A percentile compares a stretch with the other conserved stretches of the same genome.
Conservation (phyloP, 2,797 vertebrate genomes). For the Gambelia wislizenii region DNA sequence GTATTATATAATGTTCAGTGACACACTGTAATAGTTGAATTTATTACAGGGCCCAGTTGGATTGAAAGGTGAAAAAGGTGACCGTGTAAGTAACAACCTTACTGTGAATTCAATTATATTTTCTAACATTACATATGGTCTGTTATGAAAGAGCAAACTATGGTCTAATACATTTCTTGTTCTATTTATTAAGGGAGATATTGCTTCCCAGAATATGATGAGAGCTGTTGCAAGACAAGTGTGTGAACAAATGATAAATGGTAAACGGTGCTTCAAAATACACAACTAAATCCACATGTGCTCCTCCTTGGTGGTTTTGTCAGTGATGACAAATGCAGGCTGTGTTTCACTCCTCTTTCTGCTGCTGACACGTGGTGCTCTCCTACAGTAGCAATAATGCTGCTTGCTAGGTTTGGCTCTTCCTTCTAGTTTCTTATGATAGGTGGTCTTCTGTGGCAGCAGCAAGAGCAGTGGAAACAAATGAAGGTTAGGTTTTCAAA, state of each 20-base stretch:
- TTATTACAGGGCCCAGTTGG: constrained; percentile 87
- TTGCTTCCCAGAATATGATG: constrained; percentile 98
- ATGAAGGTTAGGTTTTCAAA: not conserved
- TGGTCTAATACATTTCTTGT: constrained; percentile 54
- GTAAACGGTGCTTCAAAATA: constrained; percentile 75
- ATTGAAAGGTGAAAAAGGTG: constrained; percentile 94
- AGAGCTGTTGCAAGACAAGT: constrained; percentile 96
- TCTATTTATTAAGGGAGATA: constrained; percentile 87
- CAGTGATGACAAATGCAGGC: not conserved
- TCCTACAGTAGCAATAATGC: not conserved
- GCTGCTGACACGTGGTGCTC: not conserved
- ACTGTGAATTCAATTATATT: constrained; percentile 20
- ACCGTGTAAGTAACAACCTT: constrained; percentile 88
- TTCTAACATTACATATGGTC: constrained; percentile 28
- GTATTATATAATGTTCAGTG: not conserved
- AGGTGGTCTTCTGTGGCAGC: not conserved
- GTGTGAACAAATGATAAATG: constrained; percentile 92
- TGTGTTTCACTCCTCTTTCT: not conserved
- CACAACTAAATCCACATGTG: constrained; percentile 1
- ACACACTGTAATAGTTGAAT: constrained; percentile 51
- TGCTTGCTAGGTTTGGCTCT: not conserved
- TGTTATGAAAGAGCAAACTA: constrained; percentile 35
- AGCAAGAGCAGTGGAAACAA: not conserved
- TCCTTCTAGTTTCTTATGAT: no score
- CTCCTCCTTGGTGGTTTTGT: no score